Conservation (phyloP, 64 coral and sea anemone species). For the Orbicella faveolata region DNA sequence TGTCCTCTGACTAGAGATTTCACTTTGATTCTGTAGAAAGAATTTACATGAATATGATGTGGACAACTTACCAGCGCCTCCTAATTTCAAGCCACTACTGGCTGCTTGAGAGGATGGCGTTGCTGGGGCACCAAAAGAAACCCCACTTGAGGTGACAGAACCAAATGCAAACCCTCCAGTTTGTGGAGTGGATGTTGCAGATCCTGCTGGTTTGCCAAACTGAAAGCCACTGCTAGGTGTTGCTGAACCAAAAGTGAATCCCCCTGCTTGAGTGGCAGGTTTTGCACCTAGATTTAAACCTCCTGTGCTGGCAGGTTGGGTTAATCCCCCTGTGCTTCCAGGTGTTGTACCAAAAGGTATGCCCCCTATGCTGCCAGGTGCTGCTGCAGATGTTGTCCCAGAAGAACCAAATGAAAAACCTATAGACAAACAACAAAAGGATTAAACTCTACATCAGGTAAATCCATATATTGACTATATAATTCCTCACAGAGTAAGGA, state of each 20-base stretch:
- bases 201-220: conserved; percentile 33
- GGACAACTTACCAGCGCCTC: neutral
- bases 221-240: conserved; percentile 14
- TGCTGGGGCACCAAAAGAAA: conserved; percentile 34
- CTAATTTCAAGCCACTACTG: neutral
- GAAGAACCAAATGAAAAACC: conserved; percentile 15
- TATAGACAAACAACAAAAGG: neutral
- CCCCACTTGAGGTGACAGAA: neutral
- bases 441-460: neutral
- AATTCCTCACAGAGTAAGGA: no score
- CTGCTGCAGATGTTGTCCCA: no score
- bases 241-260: conserved; percentile 32
- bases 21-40: no score
- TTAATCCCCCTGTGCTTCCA: neutral
- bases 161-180: conserved; percentile 45
- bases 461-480: no score
- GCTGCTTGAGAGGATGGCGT: neutral
- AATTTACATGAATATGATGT: no score
- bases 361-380: no score
- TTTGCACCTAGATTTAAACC: conserved; percentile 8
- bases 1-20: no score
- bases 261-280: neutral
- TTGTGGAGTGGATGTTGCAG: neutral
- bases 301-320: neutral
- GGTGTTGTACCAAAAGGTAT: neutral